These are phyloP conservation scores for Drosophila glabriapex DNA, from an alignment of 2,888 invertebrate species.

Conservation along the genomic window DNA sequence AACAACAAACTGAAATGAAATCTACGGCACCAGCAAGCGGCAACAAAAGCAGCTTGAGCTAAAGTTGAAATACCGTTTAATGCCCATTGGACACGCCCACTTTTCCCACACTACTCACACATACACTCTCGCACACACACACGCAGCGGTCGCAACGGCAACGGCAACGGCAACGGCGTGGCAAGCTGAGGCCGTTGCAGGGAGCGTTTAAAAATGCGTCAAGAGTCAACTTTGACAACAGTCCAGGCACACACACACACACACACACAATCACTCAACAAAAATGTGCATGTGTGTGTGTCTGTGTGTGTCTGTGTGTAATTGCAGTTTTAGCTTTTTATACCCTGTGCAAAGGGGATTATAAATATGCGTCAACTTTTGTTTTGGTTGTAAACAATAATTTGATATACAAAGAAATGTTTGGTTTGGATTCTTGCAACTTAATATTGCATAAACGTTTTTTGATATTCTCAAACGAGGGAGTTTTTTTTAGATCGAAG, in stretches of 20 bases:
- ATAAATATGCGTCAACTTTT: conserved; percentile 8
- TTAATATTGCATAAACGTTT: background rate
- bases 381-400: background rate
- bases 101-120: conserved; percentile 69
- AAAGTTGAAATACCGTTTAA: conserved; percentile 77
- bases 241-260: conserved; percentile 21
- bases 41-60: conserved; percentile 67
- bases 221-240: conserved; percentile 78
- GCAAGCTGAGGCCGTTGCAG: conserved; percentile 28
- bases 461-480: background rate
- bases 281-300: conserved; percentile 9
- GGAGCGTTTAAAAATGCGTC: conserved; percentile 75
- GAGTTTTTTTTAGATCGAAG: background rate
- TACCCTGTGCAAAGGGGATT: conserved; percentile 43
- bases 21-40: conserved; percentile 57
- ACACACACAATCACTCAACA: conserved; percentile 14
- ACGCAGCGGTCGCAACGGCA: conserved; percentile 1
- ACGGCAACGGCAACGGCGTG: conserved; percentile 12
- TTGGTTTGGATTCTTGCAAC: conserved; percentile 22
- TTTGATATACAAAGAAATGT: conserved; percentile 5
- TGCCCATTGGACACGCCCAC: conserved; percentile 75
- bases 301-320: conserved; percentile 29
- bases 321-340: conserved; percentile 60
- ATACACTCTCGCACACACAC: background rate
- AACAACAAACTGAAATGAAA: conserved; percentile 72